A percentile compares a stretch with the other conserved stretches of the same genome.
Evolutionary conservation across 2,797 vertebrate species (phyloP).

Genomic region (Acomys russatus): DNA sequence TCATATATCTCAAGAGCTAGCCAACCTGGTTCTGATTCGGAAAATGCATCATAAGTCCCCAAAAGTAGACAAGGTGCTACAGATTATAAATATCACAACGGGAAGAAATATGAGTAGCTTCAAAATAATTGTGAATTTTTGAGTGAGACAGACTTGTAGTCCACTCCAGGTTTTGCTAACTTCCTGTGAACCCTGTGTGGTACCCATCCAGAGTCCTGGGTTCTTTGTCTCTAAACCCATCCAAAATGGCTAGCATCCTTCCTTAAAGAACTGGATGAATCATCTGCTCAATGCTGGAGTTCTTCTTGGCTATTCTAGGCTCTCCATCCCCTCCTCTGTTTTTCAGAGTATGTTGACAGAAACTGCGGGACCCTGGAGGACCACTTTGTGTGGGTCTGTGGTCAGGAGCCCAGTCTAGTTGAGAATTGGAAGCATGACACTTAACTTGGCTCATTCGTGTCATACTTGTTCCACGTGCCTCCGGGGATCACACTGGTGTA

Average conservation of each 20-base stretch:
- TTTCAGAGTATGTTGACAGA: not conserved
- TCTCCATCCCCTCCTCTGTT: not conserved
- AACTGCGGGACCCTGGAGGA: not conserved
- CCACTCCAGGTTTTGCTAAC: not conserved
- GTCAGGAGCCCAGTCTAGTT: not conserved
- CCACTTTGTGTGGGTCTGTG: rapidly evolving
- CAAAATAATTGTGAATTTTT: not conserved
- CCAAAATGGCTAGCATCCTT: not conserved
- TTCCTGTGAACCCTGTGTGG: not conserved
- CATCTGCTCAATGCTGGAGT: rapidly evolving
- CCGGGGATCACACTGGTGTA: rapidly evolving
- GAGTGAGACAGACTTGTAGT: not conserved
- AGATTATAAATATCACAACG: not conserved
- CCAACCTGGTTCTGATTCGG: not conserved
- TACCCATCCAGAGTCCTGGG: not conserved
- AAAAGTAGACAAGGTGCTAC: not conserved
- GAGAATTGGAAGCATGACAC: too few species aligned
- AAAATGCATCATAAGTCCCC: not conserved
- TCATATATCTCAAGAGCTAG: not conserved
- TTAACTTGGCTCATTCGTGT: not conserved
- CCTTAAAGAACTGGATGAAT: not conserved
- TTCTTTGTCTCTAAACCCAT: not conserved
- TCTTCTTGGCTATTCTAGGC: not conserved
- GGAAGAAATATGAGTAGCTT: not conserved
- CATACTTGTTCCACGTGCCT: not conserved